A percentile compares a stretch with the other conserved stretches of the same genome.
Conservation (phyloP, 2,888 invertebrate genomes). For the Sarcophaga subvicina region DNA sequence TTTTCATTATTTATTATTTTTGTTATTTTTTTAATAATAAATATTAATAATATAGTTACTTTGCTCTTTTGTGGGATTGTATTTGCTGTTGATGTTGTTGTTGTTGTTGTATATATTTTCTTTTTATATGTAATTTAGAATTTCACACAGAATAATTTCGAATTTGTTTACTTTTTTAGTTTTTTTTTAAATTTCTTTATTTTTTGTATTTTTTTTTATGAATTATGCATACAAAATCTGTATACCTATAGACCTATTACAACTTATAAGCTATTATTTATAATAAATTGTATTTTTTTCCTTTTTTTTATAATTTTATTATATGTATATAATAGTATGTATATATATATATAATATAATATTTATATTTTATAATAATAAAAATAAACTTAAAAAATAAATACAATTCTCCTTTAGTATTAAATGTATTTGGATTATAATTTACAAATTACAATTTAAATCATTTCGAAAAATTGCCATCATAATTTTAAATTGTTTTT, state of each 20-base stretch:
- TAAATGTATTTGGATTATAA: conserved; percentile 72
- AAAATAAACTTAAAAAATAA: conserved; percentile 62
- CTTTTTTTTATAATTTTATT: conserved; percentile 26
- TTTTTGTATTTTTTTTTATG: conserved; percentile 11
- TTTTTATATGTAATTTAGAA: neutral
- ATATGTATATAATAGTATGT: conserved; percentile 39
- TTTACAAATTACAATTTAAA: conserved; percentile 47
- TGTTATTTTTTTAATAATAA: conserved; percentile 53
- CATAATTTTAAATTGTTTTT: conserved; percentile 17
- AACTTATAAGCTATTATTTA: conserved; percentile 65
- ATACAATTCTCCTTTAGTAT: conserved; percentile 70
- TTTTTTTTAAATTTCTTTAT: conserved; percentile 23
- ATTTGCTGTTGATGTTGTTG: conserved; percentile 52
- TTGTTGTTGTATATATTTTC: conserved; percentile 23
- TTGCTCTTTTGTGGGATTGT: conserved; percentile 69
- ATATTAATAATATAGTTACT: conserved; percentile 51
- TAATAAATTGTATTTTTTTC: conserved; percentile 70
- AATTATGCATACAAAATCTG: conserved; percentile 68
- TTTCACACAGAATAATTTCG: conserved; percentile 4
- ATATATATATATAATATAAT: conserved; percentile 37
- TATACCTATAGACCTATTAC: conserved; percentile 64
- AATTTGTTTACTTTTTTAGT: conserved; percentile 28
- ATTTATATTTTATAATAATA: conserved; percentile 61
- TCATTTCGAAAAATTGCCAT: conserved; percentile 3
- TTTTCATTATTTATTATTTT: conserved; percentile 44